Evolutionary conservation across 2,888 invertebrate species (phyloP).

Genomic region (Galerucella calmariensis): DNA sequence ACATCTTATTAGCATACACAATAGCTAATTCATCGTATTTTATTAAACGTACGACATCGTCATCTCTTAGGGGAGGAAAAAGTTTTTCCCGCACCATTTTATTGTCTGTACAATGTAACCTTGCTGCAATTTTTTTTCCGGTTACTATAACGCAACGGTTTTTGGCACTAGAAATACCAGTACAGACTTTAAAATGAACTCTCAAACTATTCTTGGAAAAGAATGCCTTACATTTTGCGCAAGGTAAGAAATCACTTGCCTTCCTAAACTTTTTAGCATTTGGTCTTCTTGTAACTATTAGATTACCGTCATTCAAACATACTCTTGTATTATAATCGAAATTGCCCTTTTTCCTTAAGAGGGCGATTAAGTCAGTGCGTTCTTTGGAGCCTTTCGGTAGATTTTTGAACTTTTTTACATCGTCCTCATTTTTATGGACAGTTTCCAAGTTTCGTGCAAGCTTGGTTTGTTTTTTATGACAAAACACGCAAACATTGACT

Average conservation of each 20-base stretch:
- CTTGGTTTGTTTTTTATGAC: slow-evolving; percentile 33
- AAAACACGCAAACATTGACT: slow-evolving; percentile 32
- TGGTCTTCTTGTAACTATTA: slow-evolving; percentile 33
- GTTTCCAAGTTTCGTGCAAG: slow-evolving; percentile 25
- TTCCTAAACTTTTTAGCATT: slow-evolving; percentile 17
- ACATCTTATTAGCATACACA: slow-evolving; percentile 33
- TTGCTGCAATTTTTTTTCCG: too few relatives aligned
- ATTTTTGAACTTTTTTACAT: slow-evolving; percentile 28
- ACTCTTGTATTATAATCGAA: slow-evolving; percentile 22
- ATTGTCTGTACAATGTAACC: slow-evolving; percentile 25
- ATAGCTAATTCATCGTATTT: slow-evolving; percentile 31
- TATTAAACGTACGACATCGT: slow-evolving; percentile 30
- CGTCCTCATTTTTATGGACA: slow-evolving; percentile 27
- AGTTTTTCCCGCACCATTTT: slow-evolving; percentile 23
- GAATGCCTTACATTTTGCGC: slow-evolving; percentile 24
- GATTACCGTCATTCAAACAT: slow-evolving; percentile 22
- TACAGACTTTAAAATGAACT: too few relatives aligned
- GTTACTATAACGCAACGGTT: slow-evolving; percentile 15
- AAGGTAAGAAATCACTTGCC: slow-evolving; percentile 17
- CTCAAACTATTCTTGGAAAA: neutral
- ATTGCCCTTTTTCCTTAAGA: neutral
- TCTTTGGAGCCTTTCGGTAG: slow-evolving; percentile 27
- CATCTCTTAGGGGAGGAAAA: slow-evolving; percentile 32
- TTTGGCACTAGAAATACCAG: slow-evolving; percentile 9
- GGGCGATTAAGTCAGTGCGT: slow-evolving; percentile 17